A percentile compares a stretch with the other conserved stretches of the same genome.
These are phyloP conservation scores for Nerophis ophidion DNA, from an alignment of 2,113 vertebrate genomes.

Conservation along the genomic window DNA sequence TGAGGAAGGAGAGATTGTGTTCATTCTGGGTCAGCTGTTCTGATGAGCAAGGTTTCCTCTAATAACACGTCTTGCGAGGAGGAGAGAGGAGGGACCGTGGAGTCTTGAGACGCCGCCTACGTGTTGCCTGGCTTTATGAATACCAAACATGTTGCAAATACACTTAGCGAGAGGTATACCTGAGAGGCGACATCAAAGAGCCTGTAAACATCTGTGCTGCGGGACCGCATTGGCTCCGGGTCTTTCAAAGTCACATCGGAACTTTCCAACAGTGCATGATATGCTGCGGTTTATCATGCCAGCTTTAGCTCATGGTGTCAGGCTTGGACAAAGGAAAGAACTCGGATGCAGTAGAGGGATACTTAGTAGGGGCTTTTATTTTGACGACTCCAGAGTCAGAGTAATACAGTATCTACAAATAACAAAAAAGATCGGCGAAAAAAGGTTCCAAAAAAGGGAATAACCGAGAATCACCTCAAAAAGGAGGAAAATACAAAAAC, in stretches of 20 bases:
- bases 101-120: slow-evolving; percentile 23
- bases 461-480: too few species aligned
- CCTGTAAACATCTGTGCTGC: slow-evolving; percentile 22
- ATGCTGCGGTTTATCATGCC: too few species aligned
- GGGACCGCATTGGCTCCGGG: slow-evolving; percentile 7
- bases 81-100: background rate
- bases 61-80: slow-evolving; percentile 11
- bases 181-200: slow-evolving; percentile 3
- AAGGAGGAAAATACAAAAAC: too few species aligned
- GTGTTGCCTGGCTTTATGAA: slow-evolving; percentile 10
- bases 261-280: too few species aligned
- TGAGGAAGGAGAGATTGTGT: slow-evolving; percentile 16
- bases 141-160: slow-evolving; percentile 6
- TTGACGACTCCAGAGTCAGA: too few species aligned
- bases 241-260: background rate
- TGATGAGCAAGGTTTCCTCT: slow-evolving; percentile 21
- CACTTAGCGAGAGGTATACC: slow-evolving; percentile 3
- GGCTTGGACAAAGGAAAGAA: too few species aligned
- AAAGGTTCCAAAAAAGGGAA: too few species aligned
- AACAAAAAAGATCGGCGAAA: too few species aligned
- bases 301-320: too few species aligned
- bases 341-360: too few species aligned
- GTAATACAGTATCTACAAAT: too few species aligned
- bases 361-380: too few species aligned
- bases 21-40: slow-evolving; percentile 19